phyloP scores from a whole-genome alignment of 2,113 vertebrate species.

The Oreochromis spilurus region DNA sequence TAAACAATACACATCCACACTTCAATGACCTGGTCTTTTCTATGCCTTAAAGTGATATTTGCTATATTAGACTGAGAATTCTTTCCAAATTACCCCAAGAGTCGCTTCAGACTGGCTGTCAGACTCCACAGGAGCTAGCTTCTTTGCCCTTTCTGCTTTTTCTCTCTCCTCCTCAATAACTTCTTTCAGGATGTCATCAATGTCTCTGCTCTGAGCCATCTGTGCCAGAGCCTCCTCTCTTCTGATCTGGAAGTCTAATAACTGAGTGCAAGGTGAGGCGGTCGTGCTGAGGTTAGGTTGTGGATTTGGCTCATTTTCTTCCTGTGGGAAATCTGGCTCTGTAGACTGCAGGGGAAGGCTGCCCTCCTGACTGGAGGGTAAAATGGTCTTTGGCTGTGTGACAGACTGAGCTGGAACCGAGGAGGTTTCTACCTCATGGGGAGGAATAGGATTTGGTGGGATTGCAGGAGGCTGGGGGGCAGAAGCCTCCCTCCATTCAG shows the following conservation, averaged over 20 bases:
- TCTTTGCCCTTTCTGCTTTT: constrained; percentile 31
- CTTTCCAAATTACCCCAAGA: constrained; percentile 35
- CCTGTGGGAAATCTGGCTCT: constrained; percentile 15
- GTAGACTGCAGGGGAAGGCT: background rate
- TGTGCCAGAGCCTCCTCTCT: constrained; percentile 26
- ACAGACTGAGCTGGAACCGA: background rate
- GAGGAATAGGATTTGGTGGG: constrained; percentile 19
- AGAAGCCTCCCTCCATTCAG: constrained; percentile 55
- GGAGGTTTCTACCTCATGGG: constrained; percentile 30
- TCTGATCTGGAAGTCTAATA: constrained; percentile 35
- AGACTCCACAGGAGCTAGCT: background rate
- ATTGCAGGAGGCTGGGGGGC: constrained; percentile 39
- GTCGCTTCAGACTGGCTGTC: constrained; percentile 3
- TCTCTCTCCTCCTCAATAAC: constrained; percentile 58
- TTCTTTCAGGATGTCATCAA: constrained; percentile 61
- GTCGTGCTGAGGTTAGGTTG: constrained; percentile 36
- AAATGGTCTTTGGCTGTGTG: background rate
- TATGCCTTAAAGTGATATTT: background rate
- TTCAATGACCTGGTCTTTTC: background rate
- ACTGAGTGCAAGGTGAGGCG: constrained; percentile 11
- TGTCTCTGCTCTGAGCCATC: constrained; percentile 20
- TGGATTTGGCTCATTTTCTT: constrained; percentile 31
- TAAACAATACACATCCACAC: background rate
- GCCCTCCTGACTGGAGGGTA: background rate
- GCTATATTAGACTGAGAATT: background rate